Conservation (phyloP, 2,113 vertebrate species). For the Crotalus helleri region DNA sequence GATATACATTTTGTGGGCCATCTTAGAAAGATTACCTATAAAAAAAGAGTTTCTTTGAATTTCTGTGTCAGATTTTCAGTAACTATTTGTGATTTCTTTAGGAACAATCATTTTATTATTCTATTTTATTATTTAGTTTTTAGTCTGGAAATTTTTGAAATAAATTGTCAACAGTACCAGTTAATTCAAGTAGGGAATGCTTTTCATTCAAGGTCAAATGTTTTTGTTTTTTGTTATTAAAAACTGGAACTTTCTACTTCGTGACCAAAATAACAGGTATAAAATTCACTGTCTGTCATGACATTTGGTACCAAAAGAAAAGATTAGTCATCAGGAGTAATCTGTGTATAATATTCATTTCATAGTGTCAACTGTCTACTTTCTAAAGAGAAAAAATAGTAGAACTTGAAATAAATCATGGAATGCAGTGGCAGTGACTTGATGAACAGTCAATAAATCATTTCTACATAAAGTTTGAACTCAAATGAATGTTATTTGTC, state of each 20-base stretch:
- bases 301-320: slow-evolving; percentile 3
- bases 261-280: background rate
- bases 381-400: slow-evolving; percentile 20
- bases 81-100: background rate
- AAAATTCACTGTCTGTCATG: background rate
- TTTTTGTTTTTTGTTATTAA: background rate
- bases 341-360: slow-evolving; percentile 32
- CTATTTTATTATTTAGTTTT: background rate
- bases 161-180: background rate
- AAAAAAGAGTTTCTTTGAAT: background rate
- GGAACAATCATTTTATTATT: background rate
- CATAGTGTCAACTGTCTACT: slow-evolving; percentile 29
- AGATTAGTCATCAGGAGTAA: slow-evolving; percentile 46
- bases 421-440: slow-evolving; percentile 44
- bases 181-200: background rate
- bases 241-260: background rate
- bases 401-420: slow-evolving; percentile 41
- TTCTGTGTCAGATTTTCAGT: background rate
- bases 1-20: background rate
- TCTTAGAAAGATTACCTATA: background rate
- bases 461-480: slow-evolving; percentile 42
- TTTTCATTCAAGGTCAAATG: background rate
- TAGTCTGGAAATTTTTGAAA: background rate
- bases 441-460: slow-evolving; percentile 59
- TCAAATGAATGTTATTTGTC: slow-evolving; percentile 25